Conservation (phyloP, 53 echinoderm and acorn worm species). For the Echinometra lucunter region DNA sequence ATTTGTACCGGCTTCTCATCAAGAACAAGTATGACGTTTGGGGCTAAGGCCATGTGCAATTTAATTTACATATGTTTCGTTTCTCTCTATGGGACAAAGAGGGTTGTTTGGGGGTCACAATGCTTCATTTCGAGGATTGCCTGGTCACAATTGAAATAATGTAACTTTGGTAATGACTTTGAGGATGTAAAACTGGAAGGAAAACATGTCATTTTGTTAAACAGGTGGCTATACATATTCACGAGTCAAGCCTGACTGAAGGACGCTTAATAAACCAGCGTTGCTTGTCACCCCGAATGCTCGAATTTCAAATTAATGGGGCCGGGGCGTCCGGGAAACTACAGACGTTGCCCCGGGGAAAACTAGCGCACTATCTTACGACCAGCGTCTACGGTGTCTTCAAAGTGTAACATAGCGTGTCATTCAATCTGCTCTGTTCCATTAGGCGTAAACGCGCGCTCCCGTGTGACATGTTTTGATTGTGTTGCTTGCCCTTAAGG, state of each 20-base stretch:
- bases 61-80: too few relatives aligned
- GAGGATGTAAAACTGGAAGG: background rate
- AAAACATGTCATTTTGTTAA: conserved; percentile 36
- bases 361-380: conserved; percentile 50
- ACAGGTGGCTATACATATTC: conserved; percentile 45
- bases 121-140: too few relatives aligned
- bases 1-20: too few relatives aligned
- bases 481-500: conserved; percentile 52
- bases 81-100: too few relatives aligned
- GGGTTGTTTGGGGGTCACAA: too few relatives aligned
- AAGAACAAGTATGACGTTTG: too few relatives aligned
- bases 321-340: background rate
- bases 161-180: background rate
- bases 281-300: conserved; percentile 2
- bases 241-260: background rate
- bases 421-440: conserved; percentile 34
- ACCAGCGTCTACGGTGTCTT: conserved; percentile 48
- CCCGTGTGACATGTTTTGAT: conserved; percentile 58
- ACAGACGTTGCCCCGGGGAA: conserved; percentile 23
- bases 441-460: conserved; percentile 61
- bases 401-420: conserved; percentile 44
- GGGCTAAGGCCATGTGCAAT: too few relatives aligned
- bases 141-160: too few relatives aligned
- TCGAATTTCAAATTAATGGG: conserved; percentile 48
- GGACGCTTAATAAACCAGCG: conserved; percentile 8